phyloP scores from a whole-genome alignment of 2,113 vertebrate species.

The Gila orcuttii region DNA sequence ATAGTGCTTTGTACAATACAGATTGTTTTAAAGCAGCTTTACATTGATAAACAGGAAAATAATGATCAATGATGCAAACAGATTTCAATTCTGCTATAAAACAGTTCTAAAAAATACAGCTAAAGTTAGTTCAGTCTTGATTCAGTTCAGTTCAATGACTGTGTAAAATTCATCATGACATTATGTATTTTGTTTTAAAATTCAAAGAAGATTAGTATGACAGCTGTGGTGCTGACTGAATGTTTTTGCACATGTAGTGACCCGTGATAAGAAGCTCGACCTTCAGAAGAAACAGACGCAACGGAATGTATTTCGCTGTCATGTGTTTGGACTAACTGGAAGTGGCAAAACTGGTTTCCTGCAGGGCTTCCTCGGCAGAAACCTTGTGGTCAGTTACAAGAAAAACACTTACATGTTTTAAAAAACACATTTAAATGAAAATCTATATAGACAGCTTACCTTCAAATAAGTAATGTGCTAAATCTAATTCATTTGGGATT shows the following conservation, averaged over 20 bases:
- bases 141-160: too few relatives aligned
- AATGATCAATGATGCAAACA: too few relatives aligned
- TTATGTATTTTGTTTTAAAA: not conserved
- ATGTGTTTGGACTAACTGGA: constrained; percentile 87
- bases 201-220: not conserved
- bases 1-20: too few relatives aligned
- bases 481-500: too few relatives aligned
- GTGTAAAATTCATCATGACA: too few relatives aligned
- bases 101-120: too few relatives aligned
- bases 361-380: constrained; percentile 90
- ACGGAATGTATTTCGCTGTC: constrained; percentile 93
- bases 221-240: not conserved
- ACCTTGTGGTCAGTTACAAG: constrained; percentile 80
- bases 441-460: not conserved
- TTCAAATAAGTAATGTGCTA: not conserved
- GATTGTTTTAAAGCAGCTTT: too few relatives aligned
- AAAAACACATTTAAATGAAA: not conserved
- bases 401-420: not conserved
- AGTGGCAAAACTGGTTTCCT: constrained; percentile 94
- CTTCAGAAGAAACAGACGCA: constrained; percentile 97
- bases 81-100: too few relatives aligned
- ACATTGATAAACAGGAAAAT: too few relatives aligned
- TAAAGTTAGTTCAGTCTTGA: too few relatives aligned
- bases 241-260: constrained; percentile 76
- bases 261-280: constrained; percentile 95